phyloP scores from a whole-genome alignment of 2,888 invertebrate species.

The Troides aeacus region DNA sequence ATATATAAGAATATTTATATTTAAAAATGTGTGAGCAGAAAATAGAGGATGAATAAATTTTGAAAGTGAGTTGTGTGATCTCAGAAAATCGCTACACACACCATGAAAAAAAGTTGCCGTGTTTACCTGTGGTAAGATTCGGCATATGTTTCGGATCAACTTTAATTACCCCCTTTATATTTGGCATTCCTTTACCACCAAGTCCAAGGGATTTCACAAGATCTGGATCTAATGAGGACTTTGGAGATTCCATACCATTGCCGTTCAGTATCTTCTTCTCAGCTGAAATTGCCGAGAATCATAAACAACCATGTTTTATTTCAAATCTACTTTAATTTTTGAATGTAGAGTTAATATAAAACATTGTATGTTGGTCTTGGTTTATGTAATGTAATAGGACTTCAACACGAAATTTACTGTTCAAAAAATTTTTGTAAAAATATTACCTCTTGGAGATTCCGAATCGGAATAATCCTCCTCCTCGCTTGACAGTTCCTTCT shows the following conservation, averaged over 20 bases:
- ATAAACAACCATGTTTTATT: conserved; percentile 5
- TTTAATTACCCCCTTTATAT: conserved; percentile 85
- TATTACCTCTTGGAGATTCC: conserved; percentile 56
- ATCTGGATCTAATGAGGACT: conserved; percentile 74
- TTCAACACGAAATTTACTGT: neutral
- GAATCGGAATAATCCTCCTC: conserved; percentile 76
- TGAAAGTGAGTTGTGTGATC: neutral
- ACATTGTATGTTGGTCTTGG: neutral
- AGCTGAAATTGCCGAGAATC: conserved; percentile 40
- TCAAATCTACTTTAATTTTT: neutral
- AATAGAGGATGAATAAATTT: no score
- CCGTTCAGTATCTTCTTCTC: conserved; percentile 71
- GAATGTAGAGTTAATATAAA: neutral
- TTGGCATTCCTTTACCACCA: conserved; percentile 75
- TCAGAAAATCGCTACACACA: neutral
- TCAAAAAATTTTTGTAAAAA: neutral
- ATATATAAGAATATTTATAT: no score
- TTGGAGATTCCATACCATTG: conserved; percentile 64
- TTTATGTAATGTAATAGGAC: neutral
- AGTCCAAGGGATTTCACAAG: conserved; percentile 77
- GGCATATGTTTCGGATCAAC: conserved; percentile 88
- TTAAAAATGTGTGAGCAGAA: no score
- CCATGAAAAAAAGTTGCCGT: conserved; percentile 15
- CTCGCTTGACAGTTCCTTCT: conserved; percentile 76
- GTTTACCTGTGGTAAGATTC: conserved; percentile 73